Evolutionary conservation across 2,888 invertebrate species (phyloP).

Genomic region (Stomorhina lunata): DNA sequence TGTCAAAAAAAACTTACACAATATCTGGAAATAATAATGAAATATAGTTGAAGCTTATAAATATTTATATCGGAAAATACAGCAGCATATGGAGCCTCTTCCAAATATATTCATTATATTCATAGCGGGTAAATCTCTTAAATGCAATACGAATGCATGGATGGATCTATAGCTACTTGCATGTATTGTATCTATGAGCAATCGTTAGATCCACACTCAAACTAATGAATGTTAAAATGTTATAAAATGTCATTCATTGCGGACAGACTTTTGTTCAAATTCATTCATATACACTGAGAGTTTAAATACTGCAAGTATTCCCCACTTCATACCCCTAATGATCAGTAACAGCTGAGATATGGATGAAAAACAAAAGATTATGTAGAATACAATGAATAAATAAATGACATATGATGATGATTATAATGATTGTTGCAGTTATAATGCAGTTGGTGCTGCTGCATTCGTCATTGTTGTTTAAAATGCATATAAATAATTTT

Average conservation of each 20-base stretch:
- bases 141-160: neutral
- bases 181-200: neutral
- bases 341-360: no score
- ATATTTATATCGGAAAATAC: neutral
- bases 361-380: no score
- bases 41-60: constrained; percentile 15
- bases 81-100: neutral
- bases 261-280: neutral
- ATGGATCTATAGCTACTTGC: neutral
- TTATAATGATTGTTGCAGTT: constrained; percentile 10
- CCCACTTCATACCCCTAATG: neutral
- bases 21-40: constrained; percentile 55
- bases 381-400: neutral
- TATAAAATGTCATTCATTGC: constrained; percentile 38
- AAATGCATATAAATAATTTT: neutral
- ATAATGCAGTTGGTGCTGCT: no score
- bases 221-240: constrained; percentile 40
- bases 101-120: neutral
- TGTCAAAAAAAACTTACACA: constrained; percentile 35
- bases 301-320: constrained; percentile 6
- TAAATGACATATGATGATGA: constrained; percentile 18
- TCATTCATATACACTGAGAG: neutral
- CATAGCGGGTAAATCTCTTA: constrained; percentile 21
- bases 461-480: constrained; percentile 27
- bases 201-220: constrained; percentile 22